Evolutionary conservation across 2,113 vertebrate genomes (phyloP).

Genomic region (Anthoscopus minutus): DNA sequence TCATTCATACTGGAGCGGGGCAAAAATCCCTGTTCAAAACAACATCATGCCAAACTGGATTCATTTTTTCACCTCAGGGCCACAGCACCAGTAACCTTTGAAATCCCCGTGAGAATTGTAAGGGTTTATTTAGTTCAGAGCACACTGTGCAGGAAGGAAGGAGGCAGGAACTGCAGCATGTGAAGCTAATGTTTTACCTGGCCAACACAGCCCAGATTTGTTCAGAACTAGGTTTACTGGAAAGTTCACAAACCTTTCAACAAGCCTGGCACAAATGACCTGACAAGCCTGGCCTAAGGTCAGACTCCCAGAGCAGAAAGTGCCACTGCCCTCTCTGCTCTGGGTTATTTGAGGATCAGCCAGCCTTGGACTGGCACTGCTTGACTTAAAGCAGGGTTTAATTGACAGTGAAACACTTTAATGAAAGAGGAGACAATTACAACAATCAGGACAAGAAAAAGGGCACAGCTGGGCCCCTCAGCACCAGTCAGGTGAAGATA

Average conservation of each 20-base stretch:
- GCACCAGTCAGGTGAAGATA: not conserved
- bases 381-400: not conserved
- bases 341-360: not conserved
- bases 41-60: not conserved
- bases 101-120: not conserved
- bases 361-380: not conserved
- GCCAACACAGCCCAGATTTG: not conserved
- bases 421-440: not conserved
- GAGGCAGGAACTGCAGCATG: not conserved
- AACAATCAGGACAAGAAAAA: not conserved
- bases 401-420: not conserved
- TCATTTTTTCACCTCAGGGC: not conserved
- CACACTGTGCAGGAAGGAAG: not conserved
- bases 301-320: not conserved
- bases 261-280: not conserved
- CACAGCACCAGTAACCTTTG: not conserved
- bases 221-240: not conserved
- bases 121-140: not conserved
- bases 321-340: not conserved
- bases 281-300: not conserved
- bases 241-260: not conserved
- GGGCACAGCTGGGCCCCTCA: not conserved
- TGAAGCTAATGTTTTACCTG: not conserved
- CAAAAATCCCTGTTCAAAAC: not conserved
- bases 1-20: not conserved